Evolutionary conservation across 2,113 vertebrate genomes (phyloP), one percentile per base, ranked within the genome.

Genomic region (Semicossyphus pulcher): DNA sequence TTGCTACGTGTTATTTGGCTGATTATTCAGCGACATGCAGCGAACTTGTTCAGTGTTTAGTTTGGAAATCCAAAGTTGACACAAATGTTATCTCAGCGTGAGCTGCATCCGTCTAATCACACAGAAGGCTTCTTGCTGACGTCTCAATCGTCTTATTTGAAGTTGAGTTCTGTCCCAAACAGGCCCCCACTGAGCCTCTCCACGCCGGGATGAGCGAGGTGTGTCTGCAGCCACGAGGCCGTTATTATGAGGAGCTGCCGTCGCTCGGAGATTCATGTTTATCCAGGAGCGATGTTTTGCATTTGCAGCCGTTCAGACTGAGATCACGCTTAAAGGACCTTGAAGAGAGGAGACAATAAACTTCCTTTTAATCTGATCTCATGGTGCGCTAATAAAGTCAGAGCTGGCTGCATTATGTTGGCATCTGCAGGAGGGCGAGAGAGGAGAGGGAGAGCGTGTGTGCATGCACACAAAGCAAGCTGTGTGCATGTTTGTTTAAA

Each of bases 341-440:
- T 69, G 59, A 70, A 23, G 15, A 53, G 28, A 41, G 48, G 65
- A 39, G 64, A 39, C 34, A 74, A 42, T 45, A 29, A 67, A 56
- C 11, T n/a, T 78, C 28, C 26, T 84, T n/a, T 64, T 68, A 68
- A 85, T 68, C 67, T 68, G 34, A 66, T 74, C 69, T 44, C 42
- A 47, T 7, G 32, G 52, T 14, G 39, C 34, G 37, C 21, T 72
- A 54, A 21, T 78, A 34, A 62, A 78, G 62, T 78, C 57, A n/a
- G 61, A 75, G 59, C 62, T 59, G 57, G 34, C 45, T 49, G 44
- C 20, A 12, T 72, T 26, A 83, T 83, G 56, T 63, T 42, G 26
- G 31, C 18, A 4, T 61, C 67, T 54, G 41, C 66, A 71, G 72
- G 63, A 59, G 68, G 9, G 36, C 1, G 6, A 32, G 44, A 32